These are phyloP conservation scores for Synanthedon tipuliformis DNA, from an alignment of 2,888 invertebrate species.

Conservation along the genomic window DNA sequence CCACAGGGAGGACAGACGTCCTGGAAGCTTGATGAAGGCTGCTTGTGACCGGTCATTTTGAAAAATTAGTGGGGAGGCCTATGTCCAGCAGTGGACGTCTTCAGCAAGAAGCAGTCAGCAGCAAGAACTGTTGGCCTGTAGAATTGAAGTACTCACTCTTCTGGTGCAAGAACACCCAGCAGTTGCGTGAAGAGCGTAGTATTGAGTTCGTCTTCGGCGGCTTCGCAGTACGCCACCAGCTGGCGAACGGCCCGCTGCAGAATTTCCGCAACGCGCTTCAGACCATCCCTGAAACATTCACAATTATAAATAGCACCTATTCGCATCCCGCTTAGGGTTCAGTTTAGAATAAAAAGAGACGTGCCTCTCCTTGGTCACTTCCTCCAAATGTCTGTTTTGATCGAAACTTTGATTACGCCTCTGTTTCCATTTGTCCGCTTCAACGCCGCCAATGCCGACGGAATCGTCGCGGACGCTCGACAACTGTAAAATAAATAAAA, in stretches of 20 bases:
- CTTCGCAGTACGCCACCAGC: slow-evolving; percentile 78
- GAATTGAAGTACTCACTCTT: slow-evolving; percentile 12
- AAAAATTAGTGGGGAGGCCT: no score
- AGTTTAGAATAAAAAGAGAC: neutral
- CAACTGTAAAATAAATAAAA: slow-evolving; percentile 23
- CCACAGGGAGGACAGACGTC: no score
- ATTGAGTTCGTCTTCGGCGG: slow-evolving; percentile 84
- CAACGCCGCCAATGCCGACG: slow-evolving; percentile 30
- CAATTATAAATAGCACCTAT: no score
- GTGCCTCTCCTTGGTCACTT: slow-evolving; percentile 73
- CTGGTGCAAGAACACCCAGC: slow-evolving; percentile 40
- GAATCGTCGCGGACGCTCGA: slow-evolving; percentile 52
- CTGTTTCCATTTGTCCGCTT: slow-evolving; percentile 59
- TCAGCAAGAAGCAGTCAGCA: no score
- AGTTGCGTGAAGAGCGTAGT: slow-evolving; percentile 77
- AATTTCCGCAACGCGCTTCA: slow-evolving; percentile 74
- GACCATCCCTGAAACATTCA: slow-evolving; percentile 66
- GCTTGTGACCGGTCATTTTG: no score
- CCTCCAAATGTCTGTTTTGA: slow-evolving; percentile 65
- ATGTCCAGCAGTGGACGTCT: no score
- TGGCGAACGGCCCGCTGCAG: slow-evolving; percentile 76
- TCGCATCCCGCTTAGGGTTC: neutral
- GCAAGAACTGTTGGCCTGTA: slow-evolving; percentile 3
- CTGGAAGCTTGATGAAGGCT: no score
- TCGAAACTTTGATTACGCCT: slow-evolving; percentile 59